A percentile compares a stretch with the other conserved stretches of the same genome.
Evolutionary conservation across 2,888 invertebrate genomes (phyloP).

Genomic region (Cataglyphis albicans): DNA sequence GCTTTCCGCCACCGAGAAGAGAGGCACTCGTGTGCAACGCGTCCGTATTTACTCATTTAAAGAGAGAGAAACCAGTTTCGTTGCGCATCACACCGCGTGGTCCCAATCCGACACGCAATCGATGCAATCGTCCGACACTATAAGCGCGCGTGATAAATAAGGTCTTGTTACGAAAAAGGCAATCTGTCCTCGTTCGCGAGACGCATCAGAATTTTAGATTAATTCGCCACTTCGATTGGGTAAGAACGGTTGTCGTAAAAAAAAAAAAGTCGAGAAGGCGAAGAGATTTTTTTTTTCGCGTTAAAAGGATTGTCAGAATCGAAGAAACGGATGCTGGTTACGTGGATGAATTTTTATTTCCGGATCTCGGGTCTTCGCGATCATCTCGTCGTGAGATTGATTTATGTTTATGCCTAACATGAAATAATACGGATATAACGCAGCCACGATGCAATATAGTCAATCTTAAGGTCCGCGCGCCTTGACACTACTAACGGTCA

Average conservation of each 20-base stretch:
- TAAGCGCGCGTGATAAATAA: slow-evolving; percentile 67
- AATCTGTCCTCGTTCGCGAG: slow-evolving; percentile 53
- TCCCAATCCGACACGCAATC: slow-evolving; percentile 8
- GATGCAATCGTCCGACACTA: slow-evolving; percentile 50
- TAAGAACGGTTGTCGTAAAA: slow-evolving; percentile 33
- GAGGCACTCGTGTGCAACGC: slow-evolving; percentile 2
- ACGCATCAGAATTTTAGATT: slow-evolving; percentile 48
- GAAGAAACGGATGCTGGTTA: not conserved
- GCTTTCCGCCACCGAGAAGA: not conserved
- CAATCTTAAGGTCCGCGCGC: slow-evolving; percentile 54
- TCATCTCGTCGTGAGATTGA: not conserved
- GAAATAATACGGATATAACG: not conserved
- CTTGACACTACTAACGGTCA: slow-evolving; percentile 62
- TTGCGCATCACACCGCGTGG: slow-evolving; percentile 48
- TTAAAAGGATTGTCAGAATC: not conserved
- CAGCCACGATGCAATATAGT: slow-evolving; percentile 54
- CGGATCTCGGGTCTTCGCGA: not conserved
- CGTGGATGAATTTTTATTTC: not conserved
- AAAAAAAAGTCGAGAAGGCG: not conserved
- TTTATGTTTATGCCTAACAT: slow-evolving; percentile 25
- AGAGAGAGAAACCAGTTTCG: slow-evolving; percentile 71
- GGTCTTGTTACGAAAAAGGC: slow-evolving; percentile 65
- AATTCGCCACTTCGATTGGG: not conserved
- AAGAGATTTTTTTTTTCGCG: not conserved
- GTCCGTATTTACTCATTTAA: slow-evolving; percentile 68